Conservation (phyloP, 1,140 invertebrate genomes). For the Apis laboriosa region DNA sequence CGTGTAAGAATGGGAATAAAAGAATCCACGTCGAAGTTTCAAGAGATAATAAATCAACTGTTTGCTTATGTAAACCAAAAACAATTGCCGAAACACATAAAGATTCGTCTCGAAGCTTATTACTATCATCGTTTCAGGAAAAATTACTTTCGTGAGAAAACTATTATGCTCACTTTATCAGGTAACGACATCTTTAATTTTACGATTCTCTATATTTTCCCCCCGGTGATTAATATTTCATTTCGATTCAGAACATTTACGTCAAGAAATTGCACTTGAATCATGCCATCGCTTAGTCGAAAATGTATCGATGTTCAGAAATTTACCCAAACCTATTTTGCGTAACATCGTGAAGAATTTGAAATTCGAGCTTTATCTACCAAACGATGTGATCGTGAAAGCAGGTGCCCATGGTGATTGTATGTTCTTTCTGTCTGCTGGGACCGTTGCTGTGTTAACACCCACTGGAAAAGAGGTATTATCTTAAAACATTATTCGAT, state of each 20-base stretch:
- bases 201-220: background rate
- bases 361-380: slow-evolving; percentile 75
- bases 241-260: slow-evolving; percentile 61
- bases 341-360: slow-evolving; percentile 68
- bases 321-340: slow-evolving; percentile 68
- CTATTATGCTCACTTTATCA: slow-evolving; percentile 70
- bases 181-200: slow-evolving; percentile 51
- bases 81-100: slow-evolving; percentile 74
- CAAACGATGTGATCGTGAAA: slow-evolving; percentile 79
- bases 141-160: slow-evolving; percentile 73
- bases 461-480: slow-evolving; percentile 82
- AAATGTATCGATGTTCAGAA: slow-evolving; percentile 73
- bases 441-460: slow-evolving; percentile 83
- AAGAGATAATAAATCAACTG: slow-evolving; percentile 76
- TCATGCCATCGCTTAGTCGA: slow-evolving; percentile 74
- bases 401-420: slow-evolving; percentile 82
- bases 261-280: slow-evolving; percentile 72
- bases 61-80: slow-evolving; percentile 74
- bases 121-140: slow-evolving; percentile 74
- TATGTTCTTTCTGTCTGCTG: slow-evolving; percentile 83
- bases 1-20: slow-evolving; percentile 68
- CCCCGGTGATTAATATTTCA: accelerated
- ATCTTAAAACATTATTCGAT: background rate
- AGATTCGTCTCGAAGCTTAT: slow-evolving; percentile 70
- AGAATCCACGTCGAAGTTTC: slow-evolving; percentile 70